Conservation (phyloP, 37 sponge, comb jelly and placozoan species). For the Halisarca cf. caerulea region DNA sequence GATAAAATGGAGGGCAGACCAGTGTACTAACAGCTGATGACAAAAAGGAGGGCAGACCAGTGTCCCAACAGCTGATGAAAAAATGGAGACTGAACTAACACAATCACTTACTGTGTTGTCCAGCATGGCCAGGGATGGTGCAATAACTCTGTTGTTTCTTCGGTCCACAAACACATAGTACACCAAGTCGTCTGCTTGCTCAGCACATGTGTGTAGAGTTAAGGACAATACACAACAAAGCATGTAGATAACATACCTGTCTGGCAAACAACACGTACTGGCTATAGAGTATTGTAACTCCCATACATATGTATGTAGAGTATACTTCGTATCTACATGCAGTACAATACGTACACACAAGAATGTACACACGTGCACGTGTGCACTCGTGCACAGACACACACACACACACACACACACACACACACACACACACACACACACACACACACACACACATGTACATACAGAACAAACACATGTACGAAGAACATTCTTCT, state of each 20-base stretch:
- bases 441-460: not conserved
- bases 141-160: not conserved
- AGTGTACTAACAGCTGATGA: too few relatives aligned
- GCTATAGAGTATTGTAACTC: too few relatives aligned
- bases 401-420: conserved; percentile 17
- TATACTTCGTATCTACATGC: not conserved
- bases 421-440: conserved; percentile 9
- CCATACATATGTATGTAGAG: too few relatives aligned
- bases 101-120: conserved; percentile 15
- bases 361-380: not conserved
- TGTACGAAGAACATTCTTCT: not conserved
- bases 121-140: not conserved
- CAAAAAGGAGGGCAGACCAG: too few relatives aligned
- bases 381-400: not conserved
- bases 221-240: not conserved
- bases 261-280: too few relatives aligned
- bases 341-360: not conserved
- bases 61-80: too few relatives aligned
- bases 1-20: too few relatives aligned
- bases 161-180: conserved; percentile 16
- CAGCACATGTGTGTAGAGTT: conserved; percentile 7
- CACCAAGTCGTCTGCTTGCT: not conserved
- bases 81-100: too few relatives aligned
- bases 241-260: too few relatives aligned
- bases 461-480: too few relatives aligned